Percentiles rank a stretch among this genome's conserved stretches.
Evolutionary conservation across 2,888 invertebrate genomes (phyloP).

Genomic region (Rhagium mordax): DNA sequence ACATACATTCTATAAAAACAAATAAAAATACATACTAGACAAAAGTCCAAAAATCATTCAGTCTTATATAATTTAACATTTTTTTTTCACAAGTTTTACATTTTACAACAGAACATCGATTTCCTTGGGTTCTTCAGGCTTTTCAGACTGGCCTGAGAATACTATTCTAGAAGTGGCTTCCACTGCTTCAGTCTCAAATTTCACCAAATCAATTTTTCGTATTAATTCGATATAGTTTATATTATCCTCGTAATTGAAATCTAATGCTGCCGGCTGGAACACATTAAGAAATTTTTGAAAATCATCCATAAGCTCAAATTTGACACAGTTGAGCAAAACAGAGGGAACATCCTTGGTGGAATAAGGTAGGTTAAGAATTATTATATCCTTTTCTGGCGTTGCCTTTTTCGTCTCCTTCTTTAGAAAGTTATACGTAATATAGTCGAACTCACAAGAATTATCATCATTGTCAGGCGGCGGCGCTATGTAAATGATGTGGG

Average conservation of each 20-base stretch:
- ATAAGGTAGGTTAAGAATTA: constrained; percentile 51
- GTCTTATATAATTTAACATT: constrained; percentile 41
- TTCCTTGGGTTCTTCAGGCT: constrained; percentile 50
- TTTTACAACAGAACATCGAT: constrained; percentile 50
- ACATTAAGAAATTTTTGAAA: constrained; percentile 50
- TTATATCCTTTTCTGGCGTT: constrained; percentile 44
- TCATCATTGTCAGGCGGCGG: constrained; percentile 49
- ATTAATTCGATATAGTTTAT: constrained; percentile 46
- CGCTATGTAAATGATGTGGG: constrained; percentile 54
- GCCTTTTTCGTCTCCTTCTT: constrained; percentile 48
- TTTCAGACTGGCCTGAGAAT: constrained; percentile 50
- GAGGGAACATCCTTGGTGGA: constrained; percentile 50
- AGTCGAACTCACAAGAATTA: constrained; percentile 47
- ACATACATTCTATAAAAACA: constrained; percentile 24
- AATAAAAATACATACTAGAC: constrained; percentile 22
- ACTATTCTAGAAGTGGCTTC: constrained; percentile 53
- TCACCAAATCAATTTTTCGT: constrained; percentile 48
- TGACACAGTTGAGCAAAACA: constrained; percentile 45
- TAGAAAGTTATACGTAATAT: constrained; percentile 46
- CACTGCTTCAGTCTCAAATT: constrained; percentile 47
- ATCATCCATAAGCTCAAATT: constrained; percentile 53
- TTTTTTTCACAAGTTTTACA: constrained; percentile 12
- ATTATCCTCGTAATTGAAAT: constrained; percentile 41
- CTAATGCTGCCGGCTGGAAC: constrained; percentile 43
- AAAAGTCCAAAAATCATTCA: constrained; percentile 37